Evolutionary conservation across 35 echinoderm and acorn worm species (phyloP), one percentile per base, ranked within the genome.

Genomic region (Stichopus chloronotus): DNA sequence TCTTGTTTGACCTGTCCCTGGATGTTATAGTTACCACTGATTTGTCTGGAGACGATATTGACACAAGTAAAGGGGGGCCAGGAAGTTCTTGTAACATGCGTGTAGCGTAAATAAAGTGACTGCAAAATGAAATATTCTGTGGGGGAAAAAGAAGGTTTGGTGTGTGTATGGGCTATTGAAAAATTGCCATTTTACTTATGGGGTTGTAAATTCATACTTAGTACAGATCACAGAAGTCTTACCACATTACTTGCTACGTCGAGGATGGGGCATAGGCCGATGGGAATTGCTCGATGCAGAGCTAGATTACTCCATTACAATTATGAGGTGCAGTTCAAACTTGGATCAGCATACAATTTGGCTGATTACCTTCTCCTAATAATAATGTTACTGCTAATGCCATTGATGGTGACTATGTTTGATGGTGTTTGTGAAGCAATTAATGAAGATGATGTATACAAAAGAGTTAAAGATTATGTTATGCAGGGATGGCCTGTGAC

Each of bases 241-340:
- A n/a, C n/a, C n/a, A n/a, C n/a, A n/a, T n/a, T n/a, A n/a, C n/a
- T n/a, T n/a, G n/a, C n/a, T n/a, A n/a, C n/a, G n/a, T n/a, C n/a
- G n/a, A n/a, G n/a, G n/a, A n/a, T n/a, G n/a, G n/a, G n/a, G 19
- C 90, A 92, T 77, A 43, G 90, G 25, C 94, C 94, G 54, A 61
- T 95, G 57, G 78, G 90, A 0, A 95, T 95, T 54, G 86, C 88
- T 53, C 9, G 76, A 3, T 96, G 92, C 86, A 72, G 72, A 56
- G 87, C 93, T 23, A 24, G 88, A 3, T 63, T 96, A 14, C 59
- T 81, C 7, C n/a, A n/a, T n/a, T n/a, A n/a, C n/a, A n/a, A n/a
- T n/a, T n/a, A n/a, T n/a, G n/a, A n/a, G n/a, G n/a, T n/a, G n/a
- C n/a, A n/a, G n/a, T n/a, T n/a, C n/a, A n/a, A n/a, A n/a, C n/a